Conservation (phyloP, 2,113 vertebrate species). For the Sphyrna mokarran region DNA sequence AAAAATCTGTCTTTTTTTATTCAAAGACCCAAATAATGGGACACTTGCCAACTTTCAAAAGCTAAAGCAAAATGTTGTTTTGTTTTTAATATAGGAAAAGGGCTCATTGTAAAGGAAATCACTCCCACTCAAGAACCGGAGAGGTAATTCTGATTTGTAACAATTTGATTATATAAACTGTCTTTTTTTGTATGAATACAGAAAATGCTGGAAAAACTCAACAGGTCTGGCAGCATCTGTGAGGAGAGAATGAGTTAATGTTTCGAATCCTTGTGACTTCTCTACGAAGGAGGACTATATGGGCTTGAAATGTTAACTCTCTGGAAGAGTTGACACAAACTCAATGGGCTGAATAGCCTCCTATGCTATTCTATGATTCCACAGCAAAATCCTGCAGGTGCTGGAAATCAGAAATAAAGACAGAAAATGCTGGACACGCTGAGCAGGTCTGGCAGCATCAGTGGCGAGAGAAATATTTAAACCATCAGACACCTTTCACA, state of each 20-base stretch:
- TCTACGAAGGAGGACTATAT: background rate
- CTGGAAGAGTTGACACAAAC: background rate
- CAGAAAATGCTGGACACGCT: too few species aligned
- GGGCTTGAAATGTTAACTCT: background rate
- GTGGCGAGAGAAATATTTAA: too few species aligned
- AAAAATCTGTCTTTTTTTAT: background rate
- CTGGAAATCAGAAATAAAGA: too few species aligned
- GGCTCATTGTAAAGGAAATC: constrained; percentile 58
- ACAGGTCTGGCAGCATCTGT: too few species aligned
- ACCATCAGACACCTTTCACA: too few species aligned
- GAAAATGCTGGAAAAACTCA: too few species aligned
- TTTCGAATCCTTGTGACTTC: too few species aligned
- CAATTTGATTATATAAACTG: background rate
- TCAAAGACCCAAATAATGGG: background rate
- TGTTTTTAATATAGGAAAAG: constrained; percentile 54
- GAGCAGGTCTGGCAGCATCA: background rate
- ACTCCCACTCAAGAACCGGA: constrained; percentile 53
- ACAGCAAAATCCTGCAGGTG: background rate
- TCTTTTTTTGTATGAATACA: background rate
- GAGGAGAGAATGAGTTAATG: too few species aligned
- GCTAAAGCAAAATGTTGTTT: background rate
- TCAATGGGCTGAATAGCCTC: background rate
- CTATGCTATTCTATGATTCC: background rate
- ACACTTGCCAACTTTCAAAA: background rate
- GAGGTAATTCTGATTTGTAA: constrained; percentile 53